Percentiles rank a stretch among this genome's conserved stretches.
Conservation (phyloP, 2,888 invertebrate species). For the Dynastes tityus region DNA sequence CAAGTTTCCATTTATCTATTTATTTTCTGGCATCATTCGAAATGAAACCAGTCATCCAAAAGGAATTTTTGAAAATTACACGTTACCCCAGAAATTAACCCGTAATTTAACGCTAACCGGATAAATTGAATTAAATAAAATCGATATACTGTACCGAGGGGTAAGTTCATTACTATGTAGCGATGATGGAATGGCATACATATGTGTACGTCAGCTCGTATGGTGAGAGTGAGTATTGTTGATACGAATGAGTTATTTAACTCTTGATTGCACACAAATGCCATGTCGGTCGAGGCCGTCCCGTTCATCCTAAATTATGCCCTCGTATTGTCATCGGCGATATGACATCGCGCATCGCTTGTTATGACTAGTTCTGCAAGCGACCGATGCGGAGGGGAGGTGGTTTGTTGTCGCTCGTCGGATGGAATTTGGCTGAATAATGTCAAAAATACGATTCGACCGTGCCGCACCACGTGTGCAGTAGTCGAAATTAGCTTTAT, state of each 20-base stretch:
- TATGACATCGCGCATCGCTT: slow-evolving; percentile 65
- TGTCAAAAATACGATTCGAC: slow-evolving; percentile 48
- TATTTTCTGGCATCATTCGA: too few relatives aligned
- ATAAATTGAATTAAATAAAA: slow-evolving; percentile 56
- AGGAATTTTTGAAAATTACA: too few relatives aligned
- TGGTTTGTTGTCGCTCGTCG: slow-evolving; percentile 54
- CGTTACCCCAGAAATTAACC: background rate
- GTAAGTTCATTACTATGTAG: slow-evolving; percentile 55
- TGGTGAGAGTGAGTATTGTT: slow-evolving; percentile 60
- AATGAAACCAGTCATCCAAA: too few relatives aligned
- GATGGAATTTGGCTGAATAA: slow-evolving; percentile 62
- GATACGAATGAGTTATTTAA: slow-evolving; percentile 69
- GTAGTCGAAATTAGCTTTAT: slow-evolving; percentile 40
- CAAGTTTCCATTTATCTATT: too few relatives aligned
- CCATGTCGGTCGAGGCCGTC: slow-evolving; percentile 61
- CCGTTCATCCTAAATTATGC: slow-evolving; percentile 65
- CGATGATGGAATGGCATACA: slow-evolving; percentile 61
- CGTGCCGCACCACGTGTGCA: slow-evolving; percentile 15
- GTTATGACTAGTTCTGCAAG: slow-evolving; percentile 67
- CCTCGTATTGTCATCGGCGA: slow-evolving; percentile 64
- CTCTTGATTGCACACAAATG: slow-evolving; percentile 69
- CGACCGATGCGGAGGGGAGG: slow-evolving; percentile 51
- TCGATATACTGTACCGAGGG: slow-evolving; percentile 53
- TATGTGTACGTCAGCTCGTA: slow-evolving; percentile 49
- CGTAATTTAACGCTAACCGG: background rate